Evolutionary conservation across 1,140 invertebrate genomes (phyloP), one percentile per base, ranked within the genome.

Genomic region (Samia ricini): DNA sequence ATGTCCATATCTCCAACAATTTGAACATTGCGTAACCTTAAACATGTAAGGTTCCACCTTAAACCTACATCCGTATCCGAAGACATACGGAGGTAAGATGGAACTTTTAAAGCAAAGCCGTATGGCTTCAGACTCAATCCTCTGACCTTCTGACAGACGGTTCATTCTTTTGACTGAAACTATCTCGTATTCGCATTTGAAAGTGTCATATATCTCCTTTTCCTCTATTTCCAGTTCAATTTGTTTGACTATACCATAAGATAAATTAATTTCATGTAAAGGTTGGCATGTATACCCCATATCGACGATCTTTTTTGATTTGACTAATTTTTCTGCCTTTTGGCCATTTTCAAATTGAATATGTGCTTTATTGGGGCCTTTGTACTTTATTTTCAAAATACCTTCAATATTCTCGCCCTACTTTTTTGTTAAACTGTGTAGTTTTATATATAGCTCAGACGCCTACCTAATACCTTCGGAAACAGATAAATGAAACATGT

Each of bases 361-460:
- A 15, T 60, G 49, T 2, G 68, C 33, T 50, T 66, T 73, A 26
- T 71, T 71, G 0, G 66, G 60, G 21, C 48, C 68, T 60, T 64
- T 69, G 60, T 71, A 76, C 60, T 73, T 71, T 12, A 74, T 71
- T 56, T 26, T 66, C 19, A 36, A 49, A 20, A 76, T 56, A 10
- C 63, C 49, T 4, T n/a, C 20, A 20, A 76, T 65, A 26, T 66
- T 64, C 56, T 64, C 58, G 12, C 42, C n/a, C n/a, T n/a, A n/a
- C n/a, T n/a, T n/a, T n/a, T n/a, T n/a, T n/a, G n/a, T n/a, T n/a
- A n/a, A n/a, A n/a, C n/a, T n/a, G n/a, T n/a, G n/a, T n/a, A n/a
- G n/a, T n/a, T n/a, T n/a, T n/a, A n/a, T n/a, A n/a, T n/a, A n/a
- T n/a, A n/a, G n/a, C n/a, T n/a, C n/a, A n/a, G n/a, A n/a, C n/a